A percentile compares a stretch with the other conserved stretches of the same genome.
Conservation (phyloP, 2,888 invertebrate species). For the Caradrina clavipalpis region DNA sequence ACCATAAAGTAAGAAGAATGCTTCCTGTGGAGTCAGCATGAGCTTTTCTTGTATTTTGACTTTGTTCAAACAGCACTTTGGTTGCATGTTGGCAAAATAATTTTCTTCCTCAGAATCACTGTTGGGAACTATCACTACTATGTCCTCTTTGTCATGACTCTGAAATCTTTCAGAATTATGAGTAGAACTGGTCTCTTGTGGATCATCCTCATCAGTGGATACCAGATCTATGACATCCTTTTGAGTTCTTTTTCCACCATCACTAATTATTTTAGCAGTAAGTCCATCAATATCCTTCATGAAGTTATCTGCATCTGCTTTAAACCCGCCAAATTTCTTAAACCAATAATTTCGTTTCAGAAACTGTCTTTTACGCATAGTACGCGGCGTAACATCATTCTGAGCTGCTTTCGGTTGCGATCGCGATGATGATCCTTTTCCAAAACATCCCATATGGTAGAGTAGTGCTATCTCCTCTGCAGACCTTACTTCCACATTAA, state of each 20-base stretch:
- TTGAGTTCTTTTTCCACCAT: conserved; percentile 69
- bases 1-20: conserved; percentile 93
- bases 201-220: conserved; percentile 82
- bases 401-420: conserved; percentile 86
- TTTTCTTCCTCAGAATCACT: conserved; percentile 92
- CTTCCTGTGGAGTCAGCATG: conserved; percentile 94
- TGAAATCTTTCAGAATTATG: conserved; percentile 63
- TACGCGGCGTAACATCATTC: conserved; percentile 78
- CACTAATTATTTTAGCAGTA: conserved; percentile 75
- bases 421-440: conserved; percentile 93
- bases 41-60: conserved; percentile 92
- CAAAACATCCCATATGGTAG: conserved; percentile 94
- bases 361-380: conserved; percentile 92
- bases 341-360: conserved; percentile 90
- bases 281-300: conserved; percentile 79
- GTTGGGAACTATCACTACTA: conserved; percentile 92
- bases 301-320: conserved; percentile 72
- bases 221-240: conserved; percentile 87
- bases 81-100: conserved; percentile 91
- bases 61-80: conserved; percentile 91
- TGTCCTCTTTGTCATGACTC: conserved; percentile 75
- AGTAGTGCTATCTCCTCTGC: conserved; percentile 91
- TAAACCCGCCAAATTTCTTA: conserved; percentile 78
- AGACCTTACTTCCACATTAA: conserved; percentile 92
- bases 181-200: conserved; percentile 60